A percentile compares a stretch with the other conserved stretches of the same genome.
These are phyloP conservation scores for Imbricaverruca yamaguchii DNA, from an alignment of 2,888 invertebrate species.

Conservation along the genomic window DNA sequence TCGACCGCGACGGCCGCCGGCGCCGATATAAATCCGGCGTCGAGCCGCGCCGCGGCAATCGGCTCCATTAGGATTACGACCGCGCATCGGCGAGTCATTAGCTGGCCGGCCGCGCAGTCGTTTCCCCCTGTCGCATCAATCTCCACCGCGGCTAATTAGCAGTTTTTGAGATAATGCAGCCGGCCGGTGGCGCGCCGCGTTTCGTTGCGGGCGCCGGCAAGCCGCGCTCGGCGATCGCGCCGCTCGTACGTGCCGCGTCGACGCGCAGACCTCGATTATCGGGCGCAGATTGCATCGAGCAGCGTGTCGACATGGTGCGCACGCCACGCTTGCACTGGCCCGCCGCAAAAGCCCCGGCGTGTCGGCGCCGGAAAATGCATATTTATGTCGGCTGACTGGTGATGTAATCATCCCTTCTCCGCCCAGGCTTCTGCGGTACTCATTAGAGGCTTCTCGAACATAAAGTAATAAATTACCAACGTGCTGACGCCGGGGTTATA, in stretches of 20 bases:
- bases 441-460: background rate
- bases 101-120: background rate
- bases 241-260: too few relatives aligned
- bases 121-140: background rate
- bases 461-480: background rate
- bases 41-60: background rate
- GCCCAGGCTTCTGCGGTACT: background rate
- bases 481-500: background rate
- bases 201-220: too few relatives aligned
- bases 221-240: too few relatives aligned
- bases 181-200: background rate
- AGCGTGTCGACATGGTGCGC: too few relatives aligned
- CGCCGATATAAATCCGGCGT: background rate
- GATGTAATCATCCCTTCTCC: too few relatives aligned
- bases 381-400: too few relatives aligned
- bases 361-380: too few relatives aligned
- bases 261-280: too few relatives aligned
- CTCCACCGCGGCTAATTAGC: background rate
- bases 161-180: background rate
- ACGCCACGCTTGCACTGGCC: too few relatives aligned
- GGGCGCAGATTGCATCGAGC: too few relatives aligned
- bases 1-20: too few relatives aligned
- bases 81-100: background rate
- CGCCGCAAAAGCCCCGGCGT: too few relatives aligned
- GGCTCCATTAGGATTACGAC: background rate